phyloP scores from a whole-genome alignment of 2,888 invertebrate genomes.

The Lordiphosa andalusiaca region DNA sequence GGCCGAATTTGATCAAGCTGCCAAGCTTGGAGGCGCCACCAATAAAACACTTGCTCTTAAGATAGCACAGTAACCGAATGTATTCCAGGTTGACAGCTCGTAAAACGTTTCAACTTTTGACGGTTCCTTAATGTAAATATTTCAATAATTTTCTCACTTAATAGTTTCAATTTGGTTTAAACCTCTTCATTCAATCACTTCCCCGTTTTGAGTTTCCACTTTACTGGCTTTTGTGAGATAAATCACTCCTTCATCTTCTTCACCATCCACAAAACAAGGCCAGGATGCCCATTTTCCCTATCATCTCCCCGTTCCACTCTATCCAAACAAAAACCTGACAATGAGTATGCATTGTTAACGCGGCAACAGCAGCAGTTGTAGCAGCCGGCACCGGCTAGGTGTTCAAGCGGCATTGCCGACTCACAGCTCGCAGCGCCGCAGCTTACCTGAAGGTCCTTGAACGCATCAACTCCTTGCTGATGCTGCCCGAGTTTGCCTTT shows the following conservation, averaged over 20 bases:
- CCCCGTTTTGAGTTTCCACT: too few species aligned
- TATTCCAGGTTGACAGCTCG: too few species aligned
- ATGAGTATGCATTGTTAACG: slow-evolving; percentile 75
- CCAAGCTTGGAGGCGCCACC: too few species aligned
- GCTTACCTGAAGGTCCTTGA: slow-evolving; percentile 57
- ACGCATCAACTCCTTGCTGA: slow-evolving; percentile 54
- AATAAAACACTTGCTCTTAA: too few species aligned
- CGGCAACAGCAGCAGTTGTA: slow-evolving; percentile 43
- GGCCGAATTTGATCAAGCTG: too few species aligned
- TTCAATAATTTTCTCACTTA: too few species aligned
- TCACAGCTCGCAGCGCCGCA: slow-evolving; percentile 6
- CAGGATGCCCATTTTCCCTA: slow-evolving; percentile 8
- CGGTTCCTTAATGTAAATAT: too few species aligned
- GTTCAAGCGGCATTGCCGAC: slow-evolving; percentile 32
- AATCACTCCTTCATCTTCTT: slow-evolving; percentile 1
- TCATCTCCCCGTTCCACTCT: slow-evolving; percentile 8
- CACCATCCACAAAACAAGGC: slow-evolving; percentile 16
- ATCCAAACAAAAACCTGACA: slow-evolving; percentile 51
- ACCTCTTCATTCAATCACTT: not conserved
- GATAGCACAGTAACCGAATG: too few species aligned
- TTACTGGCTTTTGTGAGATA: too few species aligned
- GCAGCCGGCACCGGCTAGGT: slow-evolving; percentile 43
- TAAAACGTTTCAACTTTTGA: too few species aligned
- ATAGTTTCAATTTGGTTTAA: too few species aligned
- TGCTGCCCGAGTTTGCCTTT: slow-evolving; percentile 60